Conservation (phyloP, 2,113 vertebrate genomes). For the Seriola quinqueradiata region DNA sequence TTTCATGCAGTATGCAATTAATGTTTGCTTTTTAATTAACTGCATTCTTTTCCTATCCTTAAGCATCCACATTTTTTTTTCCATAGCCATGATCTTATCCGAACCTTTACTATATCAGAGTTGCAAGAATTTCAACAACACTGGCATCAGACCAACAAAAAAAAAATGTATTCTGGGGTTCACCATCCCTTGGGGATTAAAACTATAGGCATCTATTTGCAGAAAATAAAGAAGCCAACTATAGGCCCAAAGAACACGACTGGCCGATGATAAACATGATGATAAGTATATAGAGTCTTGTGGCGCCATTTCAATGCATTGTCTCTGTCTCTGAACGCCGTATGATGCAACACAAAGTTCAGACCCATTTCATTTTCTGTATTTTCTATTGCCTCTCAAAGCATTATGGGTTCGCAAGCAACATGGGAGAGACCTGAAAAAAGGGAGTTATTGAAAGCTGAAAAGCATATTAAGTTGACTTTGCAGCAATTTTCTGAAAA, state of each 20-base stretch:
- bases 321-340: not conserved
- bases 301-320: not conserved
- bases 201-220: not conserved
- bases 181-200: too few species aligned
- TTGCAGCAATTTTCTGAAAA: not conserved
- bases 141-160: too few species aligned
- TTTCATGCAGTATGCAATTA: not conserved
- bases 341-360: not conserved
- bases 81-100: not conserved
- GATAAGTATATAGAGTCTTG: not conserved
- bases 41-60: not conserved
- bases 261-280: not conserved
- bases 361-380: not conserved
- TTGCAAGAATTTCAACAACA: too few species aligned
- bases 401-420: not conserved
- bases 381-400: not conserved
- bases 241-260: not conserved
- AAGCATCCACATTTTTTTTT: not conserved
- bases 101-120: too few species aligned
- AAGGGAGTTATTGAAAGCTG: not conserved
- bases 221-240: not conserved
- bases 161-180: too few species aligned
- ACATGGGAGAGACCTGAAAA: not conserved
- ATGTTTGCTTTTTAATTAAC: constrained; percentile 4
- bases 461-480: not conserved